A percentile compares a stretch with the other conserved stretches of the same genome.
Conservation (phyloP, 1,140 invertebrate genomes). For the Sarcophaga peregrina region DNA sequence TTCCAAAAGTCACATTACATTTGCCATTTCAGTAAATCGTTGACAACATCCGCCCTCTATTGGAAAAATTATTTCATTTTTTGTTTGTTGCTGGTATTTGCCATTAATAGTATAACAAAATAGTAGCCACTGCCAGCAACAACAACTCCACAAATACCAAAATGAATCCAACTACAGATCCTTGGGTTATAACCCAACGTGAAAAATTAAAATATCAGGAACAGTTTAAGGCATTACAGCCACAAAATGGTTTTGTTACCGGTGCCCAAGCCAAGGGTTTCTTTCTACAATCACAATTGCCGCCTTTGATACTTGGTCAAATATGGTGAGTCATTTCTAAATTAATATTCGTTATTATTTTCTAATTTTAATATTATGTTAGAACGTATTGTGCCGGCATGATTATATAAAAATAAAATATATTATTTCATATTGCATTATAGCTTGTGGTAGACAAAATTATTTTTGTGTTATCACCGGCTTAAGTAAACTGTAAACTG, state of each 20-base stretch:
- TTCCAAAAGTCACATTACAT: neutral
- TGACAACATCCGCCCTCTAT: neutral
- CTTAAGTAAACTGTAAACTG: no score
- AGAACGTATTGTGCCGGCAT: no score
- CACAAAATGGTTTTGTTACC: conserved; percentile 87
- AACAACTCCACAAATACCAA: conserved; percentile 20
- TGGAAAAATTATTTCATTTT: no score
- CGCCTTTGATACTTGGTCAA: conserved; percentile 86
- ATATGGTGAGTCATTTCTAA: conserved; percentile 82
- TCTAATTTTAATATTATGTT: neutral
- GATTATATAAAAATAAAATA: no score
- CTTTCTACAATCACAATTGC: conserved; percentile 91
- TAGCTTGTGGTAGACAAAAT: no score
- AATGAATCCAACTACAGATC: conserved; percentile 74
- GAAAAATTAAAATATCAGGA: conserved; percentile 90
- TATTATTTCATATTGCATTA: no score
- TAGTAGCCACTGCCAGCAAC: conserved; percentile 13
- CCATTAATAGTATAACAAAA: conserved; percentile 1
- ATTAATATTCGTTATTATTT: neutral
- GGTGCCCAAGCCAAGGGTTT: conserved; percentile 96
- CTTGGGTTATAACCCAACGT: conserved; percentile 87
- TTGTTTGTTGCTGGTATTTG: neutral
- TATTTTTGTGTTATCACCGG: no score
- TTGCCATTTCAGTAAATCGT: neutral
- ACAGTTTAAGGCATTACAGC: conserved; percentile 90